Percentiles rank a stretch among this genome's conserved stretches.
These are phyloP conservation scores for Rhabdornis inornatus DNA, from an alignment of 2,113 vertebrate genomes.

Conservation along the genomic window DNA sequence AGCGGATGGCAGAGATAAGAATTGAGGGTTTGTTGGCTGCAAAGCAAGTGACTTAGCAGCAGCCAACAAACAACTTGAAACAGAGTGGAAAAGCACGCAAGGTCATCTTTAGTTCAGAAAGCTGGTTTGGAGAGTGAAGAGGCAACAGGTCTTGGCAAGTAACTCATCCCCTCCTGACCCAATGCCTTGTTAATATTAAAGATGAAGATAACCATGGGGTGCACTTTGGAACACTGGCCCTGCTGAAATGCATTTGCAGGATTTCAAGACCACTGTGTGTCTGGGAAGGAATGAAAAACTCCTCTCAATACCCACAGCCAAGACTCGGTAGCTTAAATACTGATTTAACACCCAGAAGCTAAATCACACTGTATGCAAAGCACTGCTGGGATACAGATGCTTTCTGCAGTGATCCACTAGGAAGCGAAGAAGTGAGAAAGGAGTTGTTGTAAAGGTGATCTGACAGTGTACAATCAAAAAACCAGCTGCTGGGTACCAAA, in stretches of 20 bases:
- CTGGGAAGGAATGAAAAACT: not conserved
- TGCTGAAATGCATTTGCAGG: not conserved
- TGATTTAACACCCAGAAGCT: not conserved
- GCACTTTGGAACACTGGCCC: not conserved
- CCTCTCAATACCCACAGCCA: not conserved
- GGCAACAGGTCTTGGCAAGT: not conserved
- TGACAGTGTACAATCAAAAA: not conserved
- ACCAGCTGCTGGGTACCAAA: not conserved
- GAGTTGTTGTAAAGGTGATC: not conserved
- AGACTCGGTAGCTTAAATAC: not conserved
- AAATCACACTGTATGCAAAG: not conserved
- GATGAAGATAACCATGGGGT: not conserved
- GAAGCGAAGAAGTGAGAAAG: not conserved
- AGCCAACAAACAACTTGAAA: not conserved
- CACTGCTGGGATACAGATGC: not conserved
- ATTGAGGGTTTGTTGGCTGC: not conserved
- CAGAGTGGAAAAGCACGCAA: not conserved
- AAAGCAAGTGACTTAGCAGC: not conserved
- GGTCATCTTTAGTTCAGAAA: conserved; percentile 17
- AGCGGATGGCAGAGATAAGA: not conserved
- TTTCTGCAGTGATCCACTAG: not conserved
- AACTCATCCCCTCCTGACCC: conserved; percentile 1
- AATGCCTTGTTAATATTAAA: conserved; percentile 6
- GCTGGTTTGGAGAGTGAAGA: not conserved
- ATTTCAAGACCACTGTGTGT: not conserved